Conservation (phyloP, 64 coral and sea anemone species). For the Hydrozoanthus tunicans region DNA sequence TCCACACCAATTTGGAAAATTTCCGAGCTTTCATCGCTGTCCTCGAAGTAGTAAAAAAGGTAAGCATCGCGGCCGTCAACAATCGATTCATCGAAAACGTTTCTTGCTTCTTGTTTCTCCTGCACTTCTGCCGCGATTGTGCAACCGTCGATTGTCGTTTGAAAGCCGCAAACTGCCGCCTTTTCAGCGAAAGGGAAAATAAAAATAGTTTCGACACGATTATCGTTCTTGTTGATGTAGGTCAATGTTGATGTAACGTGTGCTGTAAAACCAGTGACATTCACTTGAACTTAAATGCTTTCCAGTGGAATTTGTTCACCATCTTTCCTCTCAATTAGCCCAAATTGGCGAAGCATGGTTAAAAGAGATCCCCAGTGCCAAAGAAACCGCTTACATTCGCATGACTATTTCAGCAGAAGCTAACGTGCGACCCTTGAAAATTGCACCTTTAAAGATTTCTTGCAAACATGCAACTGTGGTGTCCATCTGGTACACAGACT, state of each 20-base stretch:
- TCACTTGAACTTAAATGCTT: slow-evolving; percentile 32
- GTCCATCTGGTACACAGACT: too few relatives aligned
- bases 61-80: slow-evolving; percentile 70
- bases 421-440: too few relatives aligned
- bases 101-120: slow-evolving; percentile 86
- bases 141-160: slow-evolving; percentile 62
- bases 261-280: slow-evolving; percentile 50
- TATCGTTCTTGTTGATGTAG: slow-evolving; percentile 71
- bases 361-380: too few relatives aligned
- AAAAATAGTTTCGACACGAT: slow-evolving; percentile 79
- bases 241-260: slow-evolving; percentile 58
- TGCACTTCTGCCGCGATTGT: slow-evolving; percentile 53
- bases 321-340: slow-evolving; percentile 5
- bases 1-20: slow-evolving; percentile 88
- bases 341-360: slow-evolving; percentile 18
- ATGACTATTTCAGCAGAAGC: too few relatives aligned
- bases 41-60: slow-evolving; percentile 56
- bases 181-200: slow-evolving; percentile 80
- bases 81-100: slow-evolving; percentile 80
- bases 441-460: too few relatives aligned
- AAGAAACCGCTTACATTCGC: too few relatives aligned
- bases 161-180: slow-evolving; percentile 72
- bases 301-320: slow-evolving; percentile 36
- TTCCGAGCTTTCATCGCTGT: slow-evolving; percentile 86
- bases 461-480: too few relatives aligned